Evolutionary conservation across 2,797 vertebrate genomes (phyloP).

Genomic region (Hippopotamyrus pictus): DNA sequence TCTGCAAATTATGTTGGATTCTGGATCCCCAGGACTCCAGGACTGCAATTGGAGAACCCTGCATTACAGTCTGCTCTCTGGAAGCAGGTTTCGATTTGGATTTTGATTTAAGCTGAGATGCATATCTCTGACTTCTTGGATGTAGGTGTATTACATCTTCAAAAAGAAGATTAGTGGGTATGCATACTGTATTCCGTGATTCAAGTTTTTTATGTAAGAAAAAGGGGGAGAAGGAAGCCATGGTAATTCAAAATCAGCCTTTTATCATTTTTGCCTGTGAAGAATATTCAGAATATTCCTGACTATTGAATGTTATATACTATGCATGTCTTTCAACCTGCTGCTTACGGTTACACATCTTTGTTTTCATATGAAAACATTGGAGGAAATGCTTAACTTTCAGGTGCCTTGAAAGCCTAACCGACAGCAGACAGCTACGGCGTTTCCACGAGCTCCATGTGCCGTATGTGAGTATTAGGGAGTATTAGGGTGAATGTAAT

Average conservation of each 20-base stretch:
- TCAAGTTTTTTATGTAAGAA: not conserved
- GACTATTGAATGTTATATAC: not conserved
- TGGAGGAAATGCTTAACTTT: not conserved
- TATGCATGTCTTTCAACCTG: not conserved
- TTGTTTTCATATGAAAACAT: not conserved
- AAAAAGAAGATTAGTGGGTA: not conserved
- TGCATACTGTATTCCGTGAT: not conserved
- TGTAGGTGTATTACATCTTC: not conserved
- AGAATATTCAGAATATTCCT: not conserved
- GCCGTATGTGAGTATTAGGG: not conserved
- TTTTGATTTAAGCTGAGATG: not conserved
- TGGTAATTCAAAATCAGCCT: not conserved
- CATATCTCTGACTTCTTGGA: not conserved
- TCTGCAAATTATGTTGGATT: not conserved
- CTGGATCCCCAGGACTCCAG: not conserved
- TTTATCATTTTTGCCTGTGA: not conserved
- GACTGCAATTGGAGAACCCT: not conserved
- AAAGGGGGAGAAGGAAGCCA: not conserved
- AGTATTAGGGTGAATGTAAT: not conserved
- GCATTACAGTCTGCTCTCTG: not conserved
- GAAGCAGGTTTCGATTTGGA: not conserved
- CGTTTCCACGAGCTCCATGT: not conserved
- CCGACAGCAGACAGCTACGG: not conserved
- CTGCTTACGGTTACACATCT: not conserved
- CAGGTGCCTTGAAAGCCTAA: not conserved